Conservation (phyloP, 1,140 invertebrate species). For the Macrosteles quadrilineatus region DNA sequence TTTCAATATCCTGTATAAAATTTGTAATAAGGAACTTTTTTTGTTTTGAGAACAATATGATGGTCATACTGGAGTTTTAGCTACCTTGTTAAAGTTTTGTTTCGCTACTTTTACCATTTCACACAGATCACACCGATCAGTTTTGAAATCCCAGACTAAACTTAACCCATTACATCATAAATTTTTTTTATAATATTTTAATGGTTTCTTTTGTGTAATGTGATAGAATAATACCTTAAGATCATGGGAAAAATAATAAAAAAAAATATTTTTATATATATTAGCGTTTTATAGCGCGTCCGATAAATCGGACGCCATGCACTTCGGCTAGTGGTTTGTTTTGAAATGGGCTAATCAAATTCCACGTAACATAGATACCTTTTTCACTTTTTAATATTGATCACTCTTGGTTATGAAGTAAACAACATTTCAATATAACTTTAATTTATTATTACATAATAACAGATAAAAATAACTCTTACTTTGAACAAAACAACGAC, state of each 20-base stretch:
- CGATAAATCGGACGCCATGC: no score
- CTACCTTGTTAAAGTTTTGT: no score
- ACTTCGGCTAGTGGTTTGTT: no score
- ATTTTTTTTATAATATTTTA: background rate
- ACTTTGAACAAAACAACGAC: background rate
- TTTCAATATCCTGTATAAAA: no score
- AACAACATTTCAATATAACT: background rate
- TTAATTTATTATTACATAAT: background rate
- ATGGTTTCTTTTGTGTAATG: background rate
- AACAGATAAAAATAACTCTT: background rate
- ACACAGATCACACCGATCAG: constrained; percentile 4
- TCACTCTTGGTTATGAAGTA: background rate
- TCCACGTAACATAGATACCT: no score
- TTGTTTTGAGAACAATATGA: no score
- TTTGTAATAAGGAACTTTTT: no score
- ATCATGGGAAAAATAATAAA: background rate
- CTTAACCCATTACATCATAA: no score
- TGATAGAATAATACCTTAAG: background rate
- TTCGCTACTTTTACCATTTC: no score
- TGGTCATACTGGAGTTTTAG: no score
- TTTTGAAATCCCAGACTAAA: no score
- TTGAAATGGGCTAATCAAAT: background rate
- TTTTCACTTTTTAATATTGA: background rate
- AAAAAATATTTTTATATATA: constrained; percentile 3
- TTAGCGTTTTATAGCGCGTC: no score